phyloP scores from a whole-genome alignment of 2,113 vertebrate genomes.

The Podarcis raffonei region DNA sequence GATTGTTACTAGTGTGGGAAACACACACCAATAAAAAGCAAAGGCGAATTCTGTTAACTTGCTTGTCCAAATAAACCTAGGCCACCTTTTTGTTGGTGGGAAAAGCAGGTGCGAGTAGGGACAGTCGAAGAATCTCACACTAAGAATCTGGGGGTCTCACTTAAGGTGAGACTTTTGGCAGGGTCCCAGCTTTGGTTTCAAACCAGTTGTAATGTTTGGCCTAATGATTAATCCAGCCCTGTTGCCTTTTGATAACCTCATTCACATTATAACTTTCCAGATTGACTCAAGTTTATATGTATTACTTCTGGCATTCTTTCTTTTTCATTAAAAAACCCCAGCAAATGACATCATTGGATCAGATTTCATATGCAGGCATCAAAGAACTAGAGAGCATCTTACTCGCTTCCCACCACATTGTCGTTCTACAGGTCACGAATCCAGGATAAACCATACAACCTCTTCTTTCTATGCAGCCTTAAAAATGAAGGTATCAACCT shows the following conservation, averaged over 20 bases:
- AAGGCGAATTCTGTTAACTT: neutral
- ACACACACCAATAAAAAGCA: neutral
- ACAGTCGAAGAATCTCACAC: neutral
- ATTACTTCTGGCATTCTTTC: neutral
- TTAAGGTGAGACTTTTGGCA: neutral
- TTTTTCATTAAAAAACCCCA: neutral
- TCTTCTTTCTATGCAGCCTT: neutral
- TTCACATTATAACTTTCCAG: neutral
- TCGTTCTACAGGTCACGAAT: neutral
- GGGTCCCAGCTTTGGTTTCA: neutral
- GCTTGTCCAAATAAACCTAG: too few relatives aligned
- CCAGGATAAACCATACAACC: neutral
- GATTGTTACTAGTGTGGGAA: neutral
- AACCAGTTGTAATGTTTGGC: neutral
- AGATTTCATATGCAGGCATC: neutral
- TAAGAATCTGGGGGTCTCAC: neutral
- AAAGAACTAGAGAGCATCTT: neutral
- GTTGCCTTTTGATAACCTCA: conserved; percentile 7
- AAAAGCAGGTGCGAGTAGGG: neutral
- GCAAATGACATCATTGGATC: conserved; percentile 7
- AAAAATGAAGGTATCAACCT: neutral
- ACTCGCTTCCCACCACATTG: neutral
- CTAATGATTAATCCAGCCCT: neutral
- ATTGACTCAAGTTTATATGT: neutral
- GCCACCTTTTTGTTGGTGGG: neutral